These are phyloP conservation scores for Neotoma lepida DNA, from an alignment of 2,113 vertebrate genomes.

Conservation along the genomic window DNA sequence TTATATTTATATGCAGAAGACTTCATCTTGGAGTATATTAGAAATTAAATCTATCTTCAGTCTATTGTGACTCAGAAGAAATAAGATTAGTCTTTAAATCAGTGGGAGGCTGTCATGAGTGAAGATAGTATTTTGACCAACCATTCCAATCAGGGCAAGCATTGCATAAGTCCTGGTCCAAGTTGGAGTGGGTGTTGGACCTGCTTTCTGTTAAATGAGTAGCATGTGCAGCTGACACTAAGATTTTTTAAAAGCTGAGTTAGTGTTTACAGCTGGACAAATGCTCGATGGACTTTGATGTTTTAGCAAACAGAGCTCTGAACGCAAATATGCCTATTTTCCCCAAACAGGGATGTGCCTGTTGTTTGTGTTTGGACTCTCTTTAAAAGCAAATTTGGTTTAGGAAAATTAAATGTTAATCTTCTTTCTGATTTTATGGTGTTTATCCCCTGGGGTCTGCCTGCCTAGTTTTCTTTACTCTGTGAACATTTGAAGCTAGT, in stretches of 20 bases:
- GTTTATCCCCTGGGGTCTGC: not conserved
- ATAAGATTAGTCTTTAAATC: constrained; percentile 1
- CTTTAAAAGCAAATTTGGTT: constrained; percentile 1
- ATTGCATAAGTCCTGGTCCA: not conserved
- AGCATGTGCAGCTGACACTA: constrained; percentile 2
- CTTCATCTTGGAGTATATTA: not conserved
- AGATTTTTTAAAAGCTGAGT: constrained; percentile 5
- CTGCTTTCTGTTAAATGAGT: constrained; percentile 51
- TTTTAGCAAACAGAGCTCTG: not conserved
- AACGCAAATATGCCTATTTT: not conserved
- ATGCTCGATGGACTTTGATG: constrained; percentile 5
- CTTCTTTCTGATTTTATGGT: not conserved
- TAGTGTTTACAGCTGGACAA: constrained; percentile 27
- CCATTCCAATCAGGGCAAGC: not conserved
- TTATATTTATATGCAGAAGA: not conserved
- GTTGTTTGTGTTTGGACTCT: not conserved
- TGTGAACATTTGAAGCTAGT: not conserved
- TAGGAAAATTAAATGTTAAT: constrained; percentile 12
- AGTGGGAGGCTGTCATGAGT: not conserved
- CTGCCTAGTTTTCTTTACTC: not conserved
- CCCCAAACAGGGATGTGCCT: not conserved
- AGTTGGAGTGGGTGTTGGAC: not conserved
- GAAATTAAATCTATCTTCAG: constrained; percentile 23
- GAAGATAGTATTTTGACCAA: not conserved
- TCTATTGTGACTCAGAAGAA: not conserved